Evolutionary conservation across 2,113 vertebrate species (phyloP), one percentile per base, ranked within the genome.

Genomic region (Danio rerio): DNA sequence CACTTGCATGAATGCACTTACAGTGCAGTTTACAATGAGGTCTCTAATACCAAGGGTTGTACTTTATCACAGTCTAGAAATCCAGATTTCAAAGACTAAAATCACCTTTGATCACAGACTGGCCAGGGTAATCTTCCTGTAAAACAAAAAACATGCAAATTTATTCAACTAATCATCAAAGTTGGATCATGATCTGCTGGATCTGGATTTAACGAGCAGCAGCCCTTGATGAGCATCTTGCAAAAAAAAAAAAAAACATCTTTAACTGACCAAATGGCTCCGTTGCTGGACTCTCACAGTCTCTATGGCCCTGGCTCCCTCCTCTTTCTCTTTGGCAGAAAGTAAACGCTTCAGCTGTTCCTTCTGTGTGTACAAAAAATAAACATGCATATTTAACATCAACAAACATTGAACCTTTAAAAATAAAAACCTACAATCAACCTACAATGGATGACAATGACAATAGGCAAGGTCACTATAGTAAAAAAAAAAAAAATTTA

Each of bases 271-370:
- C 96, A 98, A 89, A 72, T 93, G 94, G 84, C 94, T 96, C 82
- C 93, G 94, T 74, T 96, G 94, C 88, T 97, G 96, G 31, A 95
- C 95, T 90, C 94, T 97, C 84, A 99, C 95, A 18, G 94, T 95
- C 76, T 99, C 97, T 18, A 92, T 89, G 53, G 93, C 92, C 87
- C 94, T 93, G 71, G 93, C 80, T 9, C 94, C 96, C 86, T 98
- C 97, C 9, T 98, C 96, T 72, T 94, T 93, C 42, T 98, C 97
- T 89, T 95, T 97, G 81, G 92, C 81, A 63, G 86, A 83, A 68
- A 97, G 90, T 73, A 96, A 89, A 59, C 91, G 91, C 91, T 95
- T 97, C 86, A 97, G 42, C 40, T 97, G 95, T 80, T 98, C 97
- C 85, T 93, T 97, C 96, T 98, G 90, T n/a, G 49, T 76, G 69